A percentile compares a stretch with the other conserved stretches of the same genome.
phyloP scores from a whole-genome alignment of 2,113 vertebrate genomes.

The Crotalus viridis region DNA sequence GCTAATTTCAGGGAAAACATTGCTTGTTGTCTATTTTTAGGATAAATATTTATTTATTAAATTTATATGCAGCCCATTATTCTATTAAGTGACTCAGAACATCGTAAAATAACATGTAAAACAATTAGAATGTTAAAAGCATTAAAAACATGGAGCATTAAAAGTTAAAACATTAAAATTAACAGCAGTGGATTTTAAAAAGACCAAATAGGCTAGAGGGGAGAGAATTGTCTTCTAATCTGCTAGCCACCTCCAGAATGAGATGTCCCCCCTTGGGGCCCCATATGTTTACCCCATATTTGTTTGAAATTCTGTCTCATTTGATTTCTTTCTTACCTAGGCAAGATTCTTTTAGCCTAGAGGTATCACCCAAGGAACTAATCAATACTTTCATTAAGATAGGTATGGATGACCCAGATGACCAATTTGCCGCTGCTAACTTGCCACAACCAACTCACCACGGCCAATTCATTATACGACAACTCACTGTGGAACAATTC shows the following conservation, averaged over 20 bases:
- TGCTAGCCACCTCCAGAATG: not conserved
- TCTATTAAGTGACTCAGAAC: not conserved
- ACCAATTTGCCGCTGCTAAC: not conserved
- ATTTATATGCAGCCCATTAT: not conserved
- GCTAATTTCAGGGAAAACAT: constrained; percentile 5
- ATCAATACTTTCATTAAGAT: not conserved
- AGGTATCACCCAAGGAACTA: not conserved
- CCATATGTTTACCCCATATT: not conserved
- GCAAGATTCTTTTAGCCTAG: not conserved
- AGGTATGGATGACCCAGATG: not conserved
- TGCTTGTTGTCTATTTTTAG: rapidly evolving
- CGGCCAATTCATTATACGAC: not conserved
- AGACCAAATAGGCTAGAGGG: not conserved
- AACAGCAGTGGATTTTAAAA: not conserved
- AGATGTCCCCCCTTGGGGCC: not conserved
- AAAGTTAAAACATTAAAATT: not conserved
- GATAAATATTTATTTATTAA: not conserved
- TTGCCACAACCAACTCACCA: not conserved
- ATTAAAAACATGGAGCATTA: not conserved
- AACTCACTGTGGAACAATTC: not conserved
- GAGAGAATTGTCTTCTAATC: not conserved
- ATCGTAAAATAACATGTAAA: not conserved
- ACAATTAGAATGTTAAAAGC: not conserved
- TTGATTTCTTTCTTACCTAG: not conserved
- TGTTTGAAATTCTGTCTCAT: not conserved